Conservation (phyloP, 2,888 invertebrate species). For the Slavum lentiscoides region DNA sequence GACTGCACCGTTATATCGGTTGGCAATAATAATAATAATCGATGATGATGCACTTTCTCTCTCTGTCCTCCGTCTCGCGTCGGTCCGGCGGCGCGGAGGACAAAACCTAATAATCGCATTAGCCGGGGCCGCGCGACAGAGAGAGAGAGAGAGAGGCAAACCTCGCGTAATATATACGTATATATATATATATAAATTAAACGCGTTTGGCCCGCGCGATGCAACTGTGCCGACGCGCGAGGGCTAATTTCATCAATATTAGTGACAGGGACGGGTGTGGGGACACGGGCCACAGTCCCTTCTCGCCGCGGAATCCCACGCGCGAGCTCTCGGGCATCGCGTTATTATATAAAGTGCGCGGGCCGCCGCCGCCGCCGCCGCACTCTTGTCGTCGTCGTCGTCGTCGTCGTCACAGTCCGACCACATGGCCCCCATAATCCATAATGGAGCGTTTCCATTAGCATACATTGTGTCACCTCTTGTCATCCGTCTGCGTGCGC, state of each 20-base stretch:
- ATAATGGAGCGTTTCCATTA: conserved; percentile 49
- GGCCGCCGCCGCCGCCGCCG: neutral
- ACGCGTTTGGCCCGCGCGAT: neutral
- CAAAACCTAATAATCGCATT: conserved; percentile 36
- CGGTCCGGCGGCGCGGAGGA: neutral
- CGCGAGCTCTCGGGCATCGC: neutral
- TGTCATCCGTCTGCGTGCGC: conserved; percentile 35
- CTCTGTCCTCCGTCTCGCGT: neutral
- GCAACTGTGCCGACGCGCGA: neutral
- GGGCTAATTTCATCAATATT: conserved; percentile 47
- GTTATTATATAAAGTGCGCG: neutral
- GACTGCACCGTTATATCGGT: no score
- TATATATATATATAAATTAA: neutral
- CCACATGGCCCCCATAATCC: conserved; percentile 48
- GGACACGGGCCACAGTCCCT: neutral
- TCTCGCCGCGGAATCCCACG: neutral
- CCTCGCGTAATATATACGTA: neutral
- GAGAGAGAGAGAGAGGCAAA: neutral
- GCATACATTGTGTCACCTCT: conserved; percentile 49
- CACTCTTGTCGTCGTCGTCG: no score
- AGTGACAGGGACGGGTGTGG: neutral
- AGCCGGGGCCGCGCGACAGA: neutral
- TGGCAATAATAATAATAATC: conserved; percentile 4
- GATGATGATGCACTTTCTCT: conserved; percentile 12
- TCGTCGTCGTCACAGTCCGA: neutral